phyloP scores from a whole-genome alignment of 2,888 invertebrate genomes.

The Lordiphosa fenestrarum region DNA sequence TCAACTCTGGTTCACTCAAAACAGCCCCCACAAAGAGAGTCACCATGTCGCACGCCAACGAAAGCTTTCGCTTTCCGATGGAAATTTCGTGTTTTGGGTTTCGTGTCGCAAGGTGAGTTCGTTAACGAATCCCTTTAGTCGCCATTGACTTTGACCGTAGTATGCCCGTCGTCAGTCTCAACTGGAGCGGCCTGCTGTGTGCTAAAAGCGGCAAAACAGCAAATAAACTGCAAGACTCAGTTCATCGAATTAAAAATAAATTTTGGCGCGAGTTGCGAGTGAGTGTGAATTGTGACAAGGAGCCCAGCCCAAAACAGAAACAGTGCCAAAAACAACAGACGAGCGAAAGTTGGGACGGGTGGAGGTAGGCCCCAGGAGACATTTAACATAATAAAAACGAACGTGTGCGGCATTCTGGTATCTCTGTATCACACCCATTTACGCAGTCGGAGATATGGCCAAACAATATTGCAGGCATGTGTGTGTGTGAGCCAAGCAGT shows the following conservation, averaged over 20 bases:
- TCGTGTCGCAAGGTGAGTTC: slow-evolving; percentile 35
- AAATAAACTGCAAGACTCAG: background rate
- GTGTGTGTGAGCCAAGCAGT: slow-evolving; percentile 71
- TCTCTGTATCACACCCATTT: slow-evolving; percentile 10
- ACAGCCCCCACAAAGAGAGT: too few relatives aligned
- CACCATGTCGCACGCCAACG: too few relatives aligned
- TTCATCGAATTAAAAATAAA: slow-evolving; percentile 15
- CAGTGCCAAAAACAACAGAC: slow-evolving; percentile 34
- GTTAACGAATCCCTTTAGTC: slow-evolving; percentile 19
- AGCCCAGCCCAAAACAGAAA: slow-evolving; percentile 10
- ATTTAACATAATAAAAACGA: slow-evolving; percentile 74
- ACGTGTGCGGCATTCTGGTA: slow-evolving; percentile 67
- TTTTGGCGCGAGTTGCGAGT: slow-evolving; percentile 70
- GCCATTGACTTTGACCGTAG: slow-evolving; percentile 65
- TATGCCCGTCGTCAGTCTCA: slow-evolving; percentile 59
- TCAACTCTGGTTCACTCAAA: too few relatives aligned
- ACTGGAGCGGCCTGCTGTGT: slow-evolving; percentile 71
- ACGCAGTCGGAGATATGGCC: slow-evolving; percentile 13
- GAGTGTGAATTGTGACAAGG: slow-evolving; percentile 67
- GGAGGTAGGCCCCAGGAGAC: slow-evolving; percentile 65
- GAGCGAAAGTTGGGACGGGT: slow-evolving; percentile 32
- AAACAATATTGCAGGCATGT: slow-evolving; percentile 66
- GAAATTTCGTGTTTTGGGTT: slow-evolving; percentile 19
- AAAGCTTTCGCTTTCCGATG: background rate
- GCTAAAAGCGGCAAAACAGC: slow-evolving; percentile 45